These are phyloP conservation scores for Pelochelys cantorii DNA, from an alignment of 2,797 vertebrate species.

Conservation along the genomic window DNA sequence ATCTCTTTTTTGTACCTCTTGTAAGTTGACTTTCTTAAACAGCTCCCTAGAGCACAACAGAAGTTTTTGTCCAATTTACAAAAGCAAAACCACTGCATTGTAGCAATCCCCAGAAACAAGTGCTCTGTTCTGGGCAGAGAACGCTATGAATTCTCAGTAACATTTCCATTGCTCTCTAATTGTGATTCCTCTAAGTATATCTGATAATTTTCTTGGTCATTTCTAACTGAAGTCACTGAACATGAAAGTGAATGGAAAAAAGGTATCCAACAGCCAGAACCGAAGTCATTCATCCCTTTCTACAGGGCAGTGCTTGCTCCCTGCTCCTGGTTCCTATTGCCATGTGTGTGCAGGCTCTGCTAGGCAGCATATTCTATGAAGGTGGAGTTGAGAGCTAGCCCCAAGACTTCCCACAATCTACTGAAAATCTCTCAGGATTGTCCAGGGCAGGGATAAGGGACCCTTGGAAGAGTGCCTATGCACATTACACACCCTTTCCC, in stretches of 20 bases:
- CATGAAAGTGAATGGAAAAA: background rate
- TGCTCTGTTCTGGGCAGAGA: background rate
- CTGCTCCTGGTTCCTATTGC: too few relatives aligned
- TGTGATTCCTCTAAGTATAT: background rate
- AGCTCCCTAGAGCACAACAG: background rate
- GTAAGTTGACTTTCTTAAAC: background rate
- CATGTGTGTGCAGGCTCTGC: too few relatives aligned
- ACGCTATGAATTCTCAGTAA: background rate
- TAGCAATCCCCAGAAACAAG: background rate
- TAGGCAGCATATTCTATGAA: too few relatives aligned
- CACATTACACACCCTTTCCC: too few relatives aligned
- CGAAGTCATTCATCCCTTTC: background rate
- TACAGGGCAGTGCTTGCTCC: too few relatives aligned
- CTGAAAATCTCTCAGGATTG: too few relatives aligned
- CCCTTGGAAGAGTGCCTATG: too few relatives aligned
- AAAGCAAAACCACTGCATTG: background rate
- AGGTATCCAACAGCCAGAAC: background rate
- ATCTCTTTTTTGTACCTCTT: background rate
- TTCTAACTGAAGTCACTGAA: background rate
- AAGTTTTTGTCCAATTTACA: background rate
- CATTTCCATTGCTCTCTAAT: background rate
- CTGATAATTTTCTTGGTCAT: background rate
- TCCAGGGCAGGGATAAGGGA: too few relatives aligned
- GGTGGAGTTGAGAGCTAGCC: too few relatives aligned
- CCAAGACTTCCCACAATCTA: too few relatives aligned